Base-by-base conservation (phyloP, 2,113 vertebrate genomes). In the Podiceps cristatus region DNA sequence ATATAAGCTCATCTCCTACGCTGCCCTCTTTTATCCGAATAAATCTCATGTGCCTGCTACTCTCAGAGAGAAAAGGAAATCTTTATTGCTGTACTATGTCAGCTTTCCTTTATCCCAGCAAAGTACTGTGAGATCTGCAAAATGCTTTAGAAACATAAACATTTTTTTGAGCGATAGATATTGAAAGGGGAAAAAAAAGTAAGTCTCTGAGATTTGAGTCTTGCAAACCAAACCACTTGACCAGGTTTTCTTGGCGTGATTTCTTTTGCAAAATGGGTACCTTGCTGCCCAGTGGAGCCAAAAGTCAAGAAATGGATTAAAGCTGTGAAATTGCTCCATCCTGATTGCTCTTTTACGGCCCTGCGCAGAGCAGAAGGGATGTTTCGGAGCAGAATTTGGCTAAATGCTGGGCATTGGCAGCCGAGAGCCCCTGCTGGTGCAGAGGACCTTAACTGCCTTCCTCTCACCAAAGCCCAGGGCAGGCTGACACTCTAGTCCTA, bases 51-150 rank as follows among this genome's bases (percentile, higher is more conserved):
- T 37, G 76, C 24, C 83, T 66, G 77, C 88, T 59, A 4, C 73
- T 50, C 53, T 78, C 74, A 59, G 73, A 27, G 19, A 45, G 91
- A 29, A 60, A n/a, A 66, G 58, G 44, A 67, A 33, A 84, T 90
- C 84, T 85, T 77, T 80, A 25, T 60, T 72, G 73, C 87, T 0
- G 0, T 93, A 49, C 31, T 55, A 42, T 15, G 31, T 60, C 80
- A 84, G 80, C 77, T 83, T 84, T 60, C 25, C 90, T 87, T 91
- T 76, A 93, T 91, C 80, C 80, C 68, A 31, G 76, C 22, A 44
- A 55, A 81, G 72, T 7, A 11, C 80, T 49, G 20, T 27, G 6
- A 62, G 90, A 71, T 67, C 84, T 74, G 73, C 64, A 67, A 66
- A 77, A 40, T 11, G 77, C 52, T 71, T 45, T 8, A 31, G 74